These are phyloP conservation scores for Syrista parreyssii DNA, from an alignment of 2,888 invertebrate genomes.

Conservation along the genomic window DNA sequence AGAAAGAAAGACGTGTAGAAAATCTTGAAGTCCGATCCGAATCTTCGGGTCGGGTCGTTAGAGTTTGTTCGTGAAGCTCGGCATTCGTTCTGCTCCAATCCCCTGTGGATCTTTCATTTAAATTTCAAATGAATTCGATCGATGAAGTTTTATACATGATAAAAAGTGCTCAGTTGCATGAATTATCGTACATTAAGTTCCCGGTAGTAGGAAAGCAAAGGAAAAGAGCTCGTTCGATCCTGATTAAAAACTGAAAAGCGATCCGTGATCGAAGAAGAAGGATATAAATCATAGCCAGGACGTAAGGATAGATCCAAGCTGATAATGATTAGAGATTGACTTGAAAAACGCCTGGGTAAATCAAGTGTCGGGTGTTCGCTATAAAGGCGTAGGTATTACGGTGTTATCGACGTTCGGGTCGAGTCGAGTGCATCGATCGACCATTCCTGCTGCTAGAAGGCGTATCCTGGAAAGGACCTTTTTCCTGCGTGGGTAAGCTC, in stretches of 20 bases:
- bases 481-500: conserved; percentile 5
- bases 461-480: neutral
- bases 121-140: conserved; percentile 41
- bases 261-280: neutral
- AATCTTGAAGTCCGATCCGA: neutral
- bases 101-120: conserved; percentile 33
- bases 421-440: neutral
- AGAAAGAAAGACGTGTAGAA: neutral
- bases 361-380: neutral
- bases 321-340: neutral
- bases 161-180: conserved; percentile 41
- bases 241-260: neutral
- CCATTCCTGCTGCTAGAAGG: neutral
- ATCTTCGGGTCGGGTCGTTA: neutral
- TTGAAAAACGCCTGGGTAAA: neutral
- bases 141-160: conserved; percentile 31
- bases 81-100: conserved; percentile 11
- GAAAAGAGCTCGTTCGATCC: neutral
- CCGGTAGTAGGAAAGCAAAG: neutral
- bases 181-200: conserved; percentile 40
- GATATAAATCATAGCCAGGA: neutral
- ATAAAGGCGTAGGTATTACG: neutral
- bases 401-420: neutral
- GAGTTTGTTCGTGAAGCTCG: neutral
- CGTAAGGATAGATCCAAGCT: neutral